Evolutionary conservation across 2,797 vertebrate genomes (phyloP).

Genomic region (Allobates femoralis): DNA sequence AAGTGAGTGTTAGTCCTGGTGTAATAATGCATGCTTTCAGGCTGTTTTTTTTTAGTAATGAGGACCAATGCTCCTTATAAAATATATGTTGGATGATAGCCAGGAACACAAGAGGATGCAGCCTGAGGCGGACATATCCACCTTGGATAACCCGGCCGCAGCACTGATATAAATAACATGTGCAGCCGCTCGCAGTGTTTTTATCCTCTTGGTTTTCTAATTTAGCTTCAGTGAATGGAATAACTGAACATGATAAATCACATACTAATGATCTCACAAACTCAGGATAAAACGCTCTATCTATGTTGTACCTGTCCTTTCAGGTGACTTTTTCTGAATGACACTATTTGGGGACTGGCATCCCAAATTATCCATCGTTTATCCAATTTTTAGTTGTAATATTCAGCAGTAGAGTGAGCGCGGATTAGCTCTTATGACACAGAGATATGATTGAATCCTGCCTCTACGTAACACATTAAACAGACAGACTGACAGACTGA

Average conservation of each 20-base stretch:
- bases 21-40: neutral
- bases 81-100: slow-evolving; percentile 34
- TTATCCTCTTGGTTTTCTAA: neutral
- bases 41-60: slow-evolving; percentile 25
- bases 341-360: too few species aligned
- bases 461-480: too few species aligned
- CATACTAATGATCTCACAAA: neutral
- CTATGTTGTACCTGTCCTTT: too few species aligned
- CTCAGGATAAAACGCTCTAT: neutral
- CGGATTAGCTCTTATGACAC: too few species aligned
- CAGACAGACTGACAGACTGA: too few species aligned
- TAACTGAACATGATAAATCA: slow-evolving; percentile 13
- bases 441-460: too few species aligned
- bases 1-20: neutral
- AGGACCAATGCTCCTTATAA: slow-evolving; percentile 36
- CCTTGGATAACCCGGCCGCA: slow-evolving; percentile 41
- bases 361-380: too few species aligned
- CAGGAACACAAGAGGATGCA: slow-evolving; percentile 30
- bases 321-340: too few species aligned
- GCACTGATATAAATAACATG: slow-evolving; percentile 37
- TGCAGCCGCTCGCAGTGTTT: neutral
- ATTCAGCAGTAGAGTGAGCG: too few species aligned
- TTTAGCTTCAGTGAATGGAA: neutral
- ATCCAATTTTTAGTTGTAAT: too few species aligned
- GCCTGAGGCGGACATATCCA: slow-evolving; percentile 33